These are phyloP conservation scores for Campoletis raptor DNA, from an alignment of 2,888 invertebrate genomes.

Conservation along the genomic window DNA sequence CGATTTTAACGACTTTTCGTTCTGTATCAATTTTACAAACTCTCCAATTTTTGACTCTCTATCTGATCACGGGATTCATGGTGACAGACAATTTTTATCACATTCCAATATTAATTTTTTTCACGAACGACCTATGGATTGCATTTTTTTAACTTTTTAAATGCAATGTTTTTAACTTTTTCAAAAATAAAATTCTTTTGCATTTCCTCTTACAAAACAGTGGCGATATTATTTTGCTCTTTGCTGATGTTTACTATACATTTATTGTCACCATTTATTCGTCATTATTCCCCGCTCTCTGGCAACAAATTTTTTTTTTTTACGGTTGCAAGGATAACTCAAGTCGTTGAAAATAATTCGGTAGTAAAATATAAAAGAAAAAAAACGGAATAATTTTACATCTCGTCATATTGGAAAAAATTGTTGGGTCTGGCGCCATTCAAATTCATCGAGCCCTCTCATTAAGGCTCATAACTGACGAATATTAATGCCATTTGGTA, in stretches of 20 bases:
- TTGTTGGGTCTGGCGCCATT: constrained; percentile 35
- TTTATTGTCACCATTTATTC: neutral
- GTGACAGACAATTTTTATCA: neutral
- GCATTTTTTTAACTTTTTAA: neutral
- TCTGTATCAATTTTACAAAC: constrained; percentile 15
- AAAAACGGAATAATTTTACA: constrained; percentile 34
- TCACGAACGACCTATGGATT: neutral
- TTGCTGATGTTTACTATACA: neutral
- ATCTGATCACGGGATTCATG: neutral
- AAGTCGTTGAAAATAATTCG: constrained; percentile 10
- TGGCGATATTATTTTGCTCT: neutral
- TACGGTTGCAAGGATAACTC: neutral
- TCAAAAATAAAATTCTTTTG: neutral
- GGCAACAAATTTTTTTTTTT: neutral
- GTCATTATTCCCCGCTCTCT: neutral
- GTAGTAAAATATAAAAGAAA: constrained; percentile 2
- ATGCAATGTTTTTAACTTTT: neutral
- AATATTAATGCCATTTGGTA: constrained; percentile 77
- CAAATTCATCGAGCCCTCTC: constrained; percentile 77
- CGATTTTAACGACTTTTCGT: constrained; percentile 38
- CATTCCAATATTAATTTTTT: neutral
- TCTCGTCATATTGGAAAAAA: constrained; percentile 33
- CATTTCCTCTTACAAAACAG: neutral
- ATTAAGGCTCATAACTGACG: constrained; percentile 82
- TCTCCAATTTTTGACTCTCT: neutral